Evolutionary conservation across 2,113 vertebrate species (phyloP).

Genomic region (Fregetta grallaria): DNA sequence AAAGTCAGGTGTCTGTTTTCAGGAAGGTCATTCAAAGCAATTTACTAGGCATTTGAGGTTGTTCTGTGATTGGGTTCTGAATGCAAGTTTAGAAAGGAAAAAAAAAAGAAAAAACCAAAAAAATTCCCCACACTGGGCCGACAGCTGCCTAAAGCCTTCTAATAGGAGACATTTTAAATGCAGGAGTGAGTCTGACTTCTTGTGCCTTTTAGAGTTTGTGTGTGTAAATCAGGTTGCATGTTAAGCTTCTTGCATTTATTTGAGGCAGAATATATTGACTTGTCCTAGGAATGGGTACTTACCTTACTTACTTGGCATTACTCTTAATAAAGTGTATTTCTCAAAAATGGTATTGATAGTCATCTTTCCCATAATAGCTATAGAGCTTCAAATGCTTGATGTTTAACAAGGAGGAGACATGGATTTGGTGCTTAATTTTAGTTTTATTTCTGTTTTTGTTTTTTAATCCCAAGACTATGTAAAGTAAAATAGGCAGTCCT

Average conservation of each 20-base stretch:
- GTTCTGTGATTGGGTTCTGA: not conserved
- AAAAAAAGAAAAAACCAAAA: not conserved
- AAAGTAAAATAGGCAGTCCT: not conserved
- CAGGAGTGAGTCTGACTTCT: not conserved
- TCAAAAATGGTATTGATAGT: not conserved
- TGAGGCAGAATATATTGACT: not conserved
- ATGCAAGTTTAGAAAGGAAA: not conserved
- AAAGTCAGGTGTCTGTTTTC: not conserved
- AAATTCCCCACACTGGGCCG: accelerated
- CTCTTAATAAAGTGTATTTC: not conserved
- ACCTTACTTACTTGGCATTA: not conserved
- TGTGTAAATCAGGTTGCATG: not conserved
- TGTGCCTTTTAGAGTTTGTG: not conserved
- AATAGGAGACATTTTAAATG: not conserved
- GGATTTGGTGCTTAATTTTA: not conserved
- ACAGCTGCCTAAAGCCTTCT: not conserved
- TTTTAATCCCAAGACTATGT: not conserved
- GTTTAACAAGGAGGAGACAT: not conserved
- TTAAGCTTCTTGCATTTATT: not conserved
- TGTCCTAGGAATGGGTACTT: not conserved
- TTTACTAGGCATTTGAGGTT: not conserved
- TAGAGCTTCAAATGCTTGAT: not conserved
- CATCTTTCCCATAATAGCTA: not conserved
- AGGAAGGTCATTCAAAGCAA: not conserved
- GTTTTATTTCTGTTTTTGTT: not conserved